Conservation (phyloP, 2,113 vertebrate species). For the Perca fluviatilis region DNA sequence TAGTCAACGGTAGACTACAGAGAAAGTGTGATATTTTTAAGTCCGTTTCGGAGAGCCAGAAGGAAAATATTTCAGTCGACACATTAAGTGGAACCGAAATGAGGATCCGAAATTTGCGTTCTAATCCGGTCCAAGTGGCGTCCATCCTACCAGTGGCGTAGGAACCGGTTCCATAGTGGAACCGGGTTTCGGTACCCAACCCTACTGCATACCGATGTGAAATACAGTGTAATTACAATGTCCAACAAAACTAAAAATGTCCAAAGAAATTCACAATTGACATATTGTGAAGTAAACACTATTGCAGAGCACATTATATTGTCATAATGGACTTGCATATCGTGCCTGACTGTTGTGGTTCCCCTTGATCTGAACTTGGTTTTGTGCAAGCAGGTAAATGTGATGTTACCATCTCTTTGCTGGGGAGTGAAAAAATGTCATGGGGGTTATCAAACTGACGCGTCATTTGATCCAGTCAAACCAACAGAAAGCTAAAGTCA, state of each 20-base stretch:
- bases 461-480: background rate
- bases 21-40: no score
- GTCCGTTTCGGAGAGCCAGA: no score
- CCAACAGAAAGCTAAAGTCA: background rate
- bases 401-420: background rate
- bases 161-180: no score
- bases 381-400: background rate
- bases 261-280: background rate
- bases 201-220: background rate
- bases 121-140: no score
- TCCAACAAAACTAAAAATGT: background rate
- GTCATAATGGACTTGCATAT: no score
- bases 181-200: no score
- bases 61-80: no score
- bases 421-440: background rate
- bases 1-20: no score
- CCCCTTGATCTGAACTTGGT: background rate
- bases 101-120: no score
- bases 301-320: background rate
- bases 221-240: background rate
- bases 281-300: background rate
- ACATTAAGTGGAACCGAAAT: no score
- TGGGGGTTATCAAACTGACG: background rate
- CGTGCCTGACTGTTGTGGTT: no score
- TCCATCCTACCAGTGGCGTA: no score